phyloP scores from a whole-genome alignment of 2,797 vertebrate species.

The Darevskia nairensis region DNA sequence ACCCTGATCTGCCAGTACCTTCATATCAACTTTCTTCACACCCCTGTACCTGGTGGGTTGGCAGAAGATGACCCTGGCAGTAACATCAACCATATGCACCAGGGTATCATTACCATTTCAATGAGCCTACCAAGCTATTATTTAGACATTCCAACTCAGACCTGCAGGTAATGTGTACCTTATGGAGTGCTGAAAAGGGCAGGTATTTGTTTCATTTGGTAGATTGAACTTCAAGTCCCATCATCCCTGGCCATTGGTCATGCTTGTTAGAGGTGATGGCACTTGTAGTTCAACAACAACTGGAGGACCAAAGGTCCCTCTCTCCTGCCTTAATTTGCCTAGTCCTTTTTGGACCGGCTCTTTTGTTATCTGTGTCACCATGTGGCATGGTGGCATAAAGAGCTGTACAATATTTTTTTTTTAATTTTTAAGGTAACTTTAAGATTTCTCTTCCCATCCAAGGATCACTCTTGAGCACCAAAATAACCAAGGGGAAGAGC shows the following conservation, averaged over 20 bases:
- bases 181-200: neutral
- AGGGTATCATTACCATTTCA: neutral
- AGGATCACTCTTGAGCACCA: slow-evolving; percentile 49
- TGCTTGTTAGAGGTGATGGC: too few relatives aligned
- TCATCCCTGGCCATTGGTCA: neutral
- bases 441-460: slow-evolving; percentile 36
- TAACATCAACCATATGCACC: neutral
- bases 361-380: neutral
- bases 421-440: neutral
- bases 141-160: neutral
- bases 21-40: too few relatives aligned
- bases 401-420: neutral
- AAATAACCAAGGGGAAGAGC: neutral
- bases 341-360: neutral
- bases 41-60: neutral
- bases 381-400: neutral
- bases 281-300: too few relatives aligned
- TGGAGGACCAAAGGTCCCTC: too few relatives aligned
- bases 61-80: neutral
- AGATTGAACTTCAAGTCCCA: too few relatives aligned
- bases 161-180: neutral
- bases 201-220: neutral
- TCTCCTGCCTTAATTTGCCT: neutral
- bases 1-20: too few relatives aligned
- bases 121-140: neutral